These are phyloP conservation scores for Leptopilina clavipes DNA, from an alignment of 1,140 invertebrate genomes.

Conservation along the genomic window DNA sequence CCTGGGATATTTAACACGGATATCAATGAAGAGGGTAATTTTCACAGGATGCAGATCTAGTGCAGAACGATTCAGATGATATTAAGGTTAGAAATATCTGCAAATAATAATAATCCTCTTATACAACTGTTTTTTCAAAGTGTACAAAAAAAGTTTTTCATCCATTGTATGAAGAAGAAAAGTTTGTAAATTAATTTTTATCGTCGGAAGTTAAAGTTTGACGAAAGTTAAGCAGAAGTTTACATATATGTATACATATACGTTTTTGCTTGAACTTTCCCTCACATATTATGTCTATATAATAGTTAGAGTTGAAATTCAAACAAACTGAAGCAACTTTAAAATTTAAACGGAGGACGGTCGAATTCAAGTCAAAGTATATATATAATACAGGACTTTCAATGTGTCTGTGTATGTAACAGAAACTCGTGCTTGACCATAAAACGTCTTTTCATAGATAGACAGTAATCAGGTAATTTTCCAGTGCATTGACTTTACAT, in stretches of 20 bases:
- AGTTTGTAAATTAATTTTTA: too few species aligned
- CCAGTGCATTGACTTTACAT: constrained; percentile 62
- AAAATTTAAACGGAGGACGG: not conserved
- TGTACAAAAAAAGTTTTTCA: too few species aligned
- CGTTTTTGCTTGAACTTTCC: not conserved
- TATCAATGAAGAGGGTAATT: too few species aligned
- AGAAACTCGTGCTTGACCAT: constrained; percentile 25
- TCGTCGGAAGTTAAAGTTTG: too few species aligned
- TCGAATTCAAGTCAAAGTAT: constrained; percentile 19
- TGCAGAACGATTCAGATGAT: too few species aligned
- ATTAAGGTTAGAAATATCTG: too few species aligned
- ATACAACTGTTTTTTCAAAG: too few species aligned
- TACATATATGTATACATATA: not conserved
- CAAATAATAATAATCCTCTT: too few species aligned
- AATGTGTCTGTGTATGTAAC: not conserved
- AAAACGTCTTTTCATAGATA: not conserved
- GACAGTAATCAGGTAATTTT: constrained; percentile 63
- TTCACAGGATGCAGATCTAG: too few species aligned
- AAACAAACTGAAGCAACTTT: constrained; percentile 28
- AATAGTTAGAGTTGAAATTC: constrained; percentile 21
- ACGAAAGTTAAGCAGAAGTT: too few species aligned
- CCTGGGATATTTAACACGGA: too few species aligned
- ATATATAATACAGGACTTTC: not conserved
- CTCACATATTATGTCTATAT: not conserved
- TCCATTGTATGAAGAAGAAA: too few species aligned